These are phyloP conservation scores for Callopanchax toddi DNA, from an alignment of 2,113 vertebrate species.

Conservation along the genomic window DNA sequence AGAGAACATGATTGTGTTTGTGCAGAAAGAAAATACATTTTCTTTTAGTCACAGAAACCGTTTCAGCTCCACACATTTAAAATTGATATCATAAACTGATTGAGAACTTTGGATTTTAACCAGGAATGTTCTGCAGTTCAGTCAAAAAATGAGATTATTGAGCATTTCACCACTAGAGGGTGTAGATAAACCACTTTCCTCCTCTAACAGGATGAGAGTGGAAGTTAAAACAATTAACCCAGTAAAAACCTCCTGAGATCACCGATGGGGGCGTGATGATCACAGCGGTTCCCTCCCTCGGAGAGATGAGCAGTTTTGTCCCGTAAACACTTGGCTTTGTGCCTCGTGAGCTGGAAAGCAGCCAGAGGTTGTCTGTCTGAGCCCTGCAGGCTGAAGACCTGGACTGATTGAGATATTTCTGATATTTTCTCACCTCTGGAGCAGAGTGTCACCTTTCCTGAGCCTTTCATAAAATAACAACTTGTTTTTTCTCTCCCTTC, in stretches of 20 bases:
- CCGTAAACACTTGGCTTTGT: slow-evolving; percentile 48
- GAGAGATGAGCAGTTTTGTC: slow-evolving; percentile 22
- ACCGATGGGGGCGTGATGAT: slow-evolving; percentile 1
- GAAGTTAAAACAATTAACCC: slow-evolving; percentile 4
- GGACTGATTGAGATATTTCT: slow-evolving; percentile 33
- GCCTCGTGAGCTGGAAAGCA: slow-evolving; percentile 41
- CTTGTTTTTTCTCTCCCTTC: slow-evolving; percentile 23
- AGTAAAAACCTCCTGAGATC: slow-evolving; percentile 12
- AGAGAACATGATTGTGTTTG: not conserved
- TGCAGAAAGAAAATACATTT: not conserved
- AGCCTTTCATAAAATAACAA: slow-evolving; percentile 16
- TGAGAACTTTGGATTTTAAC: too few relatives aligned
- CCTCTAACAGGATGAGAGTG: not conserved
- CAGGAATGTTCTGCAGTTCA: not conserved
- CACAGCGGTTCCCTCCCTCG: slow-evolving; percentile 15
- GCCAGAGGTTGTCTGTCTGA: slow-evolving; percentile 40
- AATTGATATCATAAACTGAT: too few relatives aligned
- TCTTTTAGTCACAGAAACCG: not conserved
- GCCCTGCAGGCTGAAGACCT: slow-evolving; percentile 35
- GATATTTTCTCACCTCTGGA: slow-evolving; percentile 23
- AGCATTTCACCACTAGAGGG: slow-evolving; percentile 46
- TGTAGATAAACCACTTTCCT: not conserved
- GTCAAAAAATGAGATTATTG: not conserved
- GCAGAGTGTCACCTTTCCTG: slow-evolving; percentile 32
- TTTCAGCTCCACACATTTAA: not conserved